A percentile compares a stretch with the other conserved stretches of the same genome.
These are phyloP conservation scores for Rhizomys pruinosus DNA, from an alignment of 2,113 vertebrate genomes.

Conservation along the genomic window DNA sequence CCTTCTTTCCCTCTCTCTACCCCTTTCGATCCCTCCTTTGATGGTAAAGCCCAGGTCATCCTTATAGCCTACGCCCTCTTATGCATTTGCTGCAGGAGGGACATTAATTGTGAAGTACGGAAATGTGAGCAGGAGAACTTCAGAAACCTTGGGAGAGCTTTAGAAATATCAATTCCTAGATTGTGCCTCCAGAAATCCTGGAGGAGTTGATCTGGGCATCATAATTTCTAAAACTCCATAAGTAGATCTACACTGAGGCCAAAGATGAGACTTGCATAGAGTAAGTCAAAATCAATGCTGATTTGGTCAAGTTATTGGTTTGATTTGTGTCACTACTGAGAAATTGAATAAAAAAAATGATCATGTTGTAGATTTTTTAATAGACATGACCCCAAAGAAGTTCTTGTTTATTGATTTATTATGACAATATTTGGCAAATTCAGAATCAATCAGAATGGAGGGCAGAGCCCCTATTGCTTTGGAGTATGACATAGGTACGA, in stretches of 20 bases:
- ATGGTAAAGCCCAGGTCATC: not conserved
- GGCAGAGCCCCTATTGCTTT: not conserved
- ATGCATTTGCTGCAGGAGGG: not conserved
- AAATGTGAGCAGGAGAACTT: not conserved
- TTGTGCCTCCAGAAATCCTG: not conserved
- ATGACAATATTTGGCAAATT: not conserved
- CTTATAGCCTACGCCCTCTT: not conserved
- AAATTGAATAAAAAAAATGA: not conserved
- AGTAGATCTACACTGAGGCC: not conserved
- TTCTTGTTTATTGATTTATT: not conserved
- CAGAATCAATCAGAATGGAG: not conserved
- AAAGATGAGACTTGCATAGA: not conserved
- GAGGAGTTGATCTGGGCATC: not conserved
- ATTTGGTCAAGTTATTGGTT: not conserved
- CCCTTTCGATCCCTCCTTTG: not conserved
- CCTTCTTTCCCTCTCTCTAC: fast-evolving
- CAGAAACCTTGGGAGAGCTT: not conserved
- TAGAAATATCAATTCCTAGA: not conserved
- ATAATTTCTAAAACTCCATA: not conserved
- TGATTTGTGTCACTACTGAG: not conserved
- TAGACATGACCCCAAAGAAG: not conserved
- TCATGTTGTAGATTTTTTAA: not conserved
- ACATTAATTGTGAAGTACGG: not conserved
- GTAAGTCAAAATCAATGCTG: constrained; percentile 6
- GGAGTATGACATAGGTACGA: not conserved